Conservation (phyloP, 2,113 vertebrate genomes). For the Rhea americana region DNA sequence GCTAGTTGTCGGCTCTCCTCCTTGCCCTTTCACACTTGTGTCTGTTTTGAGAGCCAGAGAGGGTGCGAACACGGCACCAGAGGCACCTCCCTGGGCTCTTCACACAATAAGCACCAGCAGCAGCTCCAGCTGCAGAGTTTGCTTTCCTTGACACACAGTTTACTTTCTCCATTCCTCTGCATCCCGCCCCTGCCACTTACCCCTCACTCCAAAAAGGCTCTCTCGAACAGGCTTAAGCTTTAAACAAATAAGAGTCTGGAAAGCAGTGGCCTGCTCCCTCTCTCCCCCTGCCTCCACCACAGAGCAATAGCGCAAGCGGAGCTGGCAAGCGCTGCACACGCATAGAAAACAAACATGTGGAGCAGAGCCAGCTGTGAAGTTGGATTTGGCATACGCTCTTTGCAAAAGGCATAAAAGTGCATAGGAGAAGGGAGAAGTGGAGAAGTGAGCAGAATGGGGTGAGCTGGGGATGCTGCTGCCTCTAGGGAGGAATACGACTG, state of each 20-base stretch:
- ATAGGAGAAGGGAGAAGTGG: neutral
- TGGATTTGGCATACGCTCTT: slow-evolving; percentile 51
- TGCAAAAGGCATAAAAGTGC: slow-evolving; percentile 54
- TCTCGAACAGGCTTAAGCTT: slow-evolving; percentile 73
- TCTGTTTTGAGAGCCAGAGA: rapidly evolving
- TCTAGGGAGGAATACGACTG: neutral
- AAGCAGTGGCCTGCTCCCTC: slow-evolving; percentile 57
- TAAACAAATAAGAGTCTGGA: slow-evolving; percentile 77
- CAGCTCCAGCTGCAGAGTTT: slow-evolving; percentile 62
- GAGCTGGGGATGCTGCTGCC: neutral
- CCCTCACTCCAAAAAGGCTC: slow-evolving; percentile 71
- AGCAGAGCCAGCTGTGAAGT: slow-evolving; percentile 65
- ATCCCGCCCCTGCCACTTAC: slow-evolving; percentile 62
- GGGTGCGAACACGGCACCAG: rapidly evolving
- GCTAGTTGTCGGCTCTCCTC: rapidly evolving
- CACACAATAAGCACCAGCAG: neutral
- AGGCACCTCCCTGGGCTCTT: neutral
- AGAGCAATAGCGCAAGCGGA: slow-evolving; percentile 31
- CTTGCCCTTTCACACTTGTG: neutral
- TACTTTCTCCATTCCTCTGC: slow-evolving; percentile 49
- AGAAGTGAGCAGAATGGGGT: neutral
- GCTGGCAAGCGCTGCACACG: slow-evolving; percentile 41
- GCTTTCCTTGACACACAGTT: slow-evolving; percentile 61
- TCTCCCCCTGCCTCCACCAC: neutral
- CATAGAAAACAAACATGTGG: slow-evolving; percentile 75